A percentile compares a stretch with the other conserved stretches of the same genome.
These are phyloP conservation scores for Polyodon spathula DNA, from an alignment of 2,113 vertebrate species.

Conservation along the genomic window DNA sequence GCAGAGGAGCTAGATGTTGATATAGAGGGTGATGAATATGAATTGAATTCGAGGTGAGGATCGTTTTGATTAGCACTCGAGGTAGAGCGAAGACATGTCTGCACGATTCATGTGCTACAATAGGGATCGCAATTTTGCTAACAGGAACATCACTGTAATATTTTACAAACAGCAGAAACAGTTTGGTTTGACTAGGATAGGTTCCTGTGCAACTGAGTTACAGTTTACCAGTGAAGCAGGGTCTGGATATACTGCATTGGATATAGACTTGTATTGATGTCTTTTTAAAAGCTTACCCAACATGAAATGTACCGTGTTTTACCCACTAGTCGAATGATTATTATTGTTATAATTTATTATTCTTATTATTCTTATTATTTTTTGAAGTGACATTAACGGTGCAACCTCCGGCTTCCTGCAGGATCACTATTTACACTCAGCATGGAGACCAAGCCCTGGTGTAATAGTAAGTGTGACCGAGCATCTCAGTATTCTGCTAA, in stretches of 20 bases:
- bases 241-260: too few species aligned
- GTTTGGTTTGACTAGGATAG: too few species aligned
- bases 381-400: conserved; percentile 55
- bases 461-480: conserved; percentile 73
- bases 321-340: neutral
- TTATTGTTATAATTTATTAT: neutral
- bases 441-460: conserved; percentile 67
- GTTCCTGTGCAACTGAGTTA: too few species aligned
- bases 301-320: too few species aligned
- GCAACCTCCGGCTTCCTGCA: conserved; percentile 51
- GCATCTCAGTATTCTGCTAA: too few species aligned
- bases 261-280: too few species aligned
- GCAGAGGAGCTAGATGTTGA: conserved; percentile 86
- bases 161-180: too few species aligned
- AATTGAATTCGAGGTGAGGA: conserved; percentile 32
- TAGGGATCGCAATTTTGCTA: too few species aligned
- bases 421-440: conserved; percentile 76
- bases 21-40: conserved; percentile 74
- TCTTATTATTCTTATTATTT: neutral
- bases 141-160: too few species aligned
- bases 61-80: neutral
- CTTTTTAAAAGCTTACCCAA: too few species aligned
- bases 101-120: neutral
- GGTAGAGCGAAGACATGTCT: neutral
- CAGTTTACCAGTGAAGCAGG: too few species aligned